These are phyloP conservation scores for Acrocephalus arundinaceus DNA, from an alignment of 2,113 vertebrate species.

Conservation along the genomic window DNA sequence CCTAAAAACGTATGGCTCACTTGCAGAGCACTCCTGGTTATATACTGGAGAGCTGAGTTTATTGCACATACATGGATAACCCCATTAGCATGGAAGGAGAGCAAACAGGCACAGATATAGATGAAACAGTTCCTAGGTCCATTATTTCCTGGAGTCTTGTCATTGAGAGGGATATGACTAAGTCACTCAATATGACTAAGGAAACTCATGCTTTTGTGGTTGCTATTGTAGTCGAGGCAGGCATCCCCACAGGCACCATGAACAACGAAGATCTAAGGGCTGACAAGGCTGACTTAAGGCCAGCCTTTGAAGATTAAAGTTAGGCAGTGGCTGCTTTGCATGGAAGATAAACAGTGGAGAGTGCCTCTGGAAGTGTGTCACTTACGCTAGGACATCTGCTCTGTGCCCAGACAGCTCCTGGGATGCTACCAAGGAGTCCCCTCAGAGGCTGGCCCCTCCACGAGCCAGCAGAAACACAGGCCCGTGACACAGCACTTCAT, in stretches of 20 bases:
- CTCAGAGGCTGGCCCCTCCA: neutral
- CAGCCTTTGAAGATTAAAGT: conserved; percentile 1
- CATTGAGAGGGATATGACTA: neutral
- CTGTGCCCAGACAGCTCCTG: neutral
- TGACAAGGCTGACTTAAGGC: neutral
- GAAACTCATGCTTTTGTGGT: neutral
- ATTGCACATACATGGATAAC: neutral
- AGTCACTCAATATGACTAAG: neutral
- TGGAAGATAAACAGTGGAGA: neutral
- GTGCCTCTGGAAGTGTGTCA: neutral
- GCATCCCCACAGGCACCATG: neutral
- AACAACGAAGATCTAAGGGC: neutral
- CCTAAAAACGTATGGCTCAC: neutral
- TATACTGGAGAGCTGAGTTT: neutral
- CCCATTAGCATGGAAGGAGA: neutral
- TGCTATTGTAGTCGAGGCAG: neutral
- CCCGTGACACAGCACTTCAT: neutral
- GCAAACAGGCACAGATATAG: neutral
- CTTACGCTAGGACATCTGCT: neutral
- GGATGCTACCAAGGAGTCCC: neutral
- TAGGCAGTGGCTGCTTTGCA: neutral
- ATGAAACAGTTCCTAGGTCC: neutral
- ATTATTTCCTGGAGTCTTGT: neutral
- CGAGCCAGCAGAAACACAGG: neutral
- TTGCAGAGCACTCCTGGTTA: neutral